phyloP scores from a whole-genome alignment of 2,888 invertebrate species.

The Onchidella celtica region DNA sequence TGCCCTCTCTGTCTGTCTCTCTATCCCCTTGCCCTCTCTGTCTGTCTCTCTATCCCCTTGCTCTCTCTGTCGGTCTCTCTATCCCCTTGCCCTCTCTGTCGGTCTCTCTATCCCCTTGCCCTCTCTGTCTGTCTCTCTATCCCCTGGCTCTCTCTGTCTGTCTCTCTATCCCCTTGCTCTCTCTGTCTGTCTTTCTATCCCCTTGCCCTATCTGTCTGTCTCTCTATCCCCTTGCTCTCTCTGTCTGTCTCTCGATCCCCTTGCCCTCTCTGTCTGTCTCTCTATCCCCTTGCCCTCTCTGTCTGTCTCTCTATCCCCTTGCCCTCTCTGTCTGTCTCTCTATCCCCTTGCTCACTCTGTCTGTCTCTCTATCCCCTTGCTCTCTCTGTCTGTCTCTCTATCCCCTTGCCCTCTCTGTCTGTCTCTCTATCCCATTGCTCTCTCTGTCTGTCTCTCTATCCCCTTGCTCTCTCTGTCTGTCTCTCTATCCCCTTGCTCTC shows the following conservation, averaged over 20 bases:
- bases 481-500: background rate
- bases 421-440: background rate
- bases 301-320: no score
- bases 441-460: background rate
- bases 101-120: background rate
- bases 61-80: background rate
- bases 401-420: background rate
- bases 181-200: background rate
- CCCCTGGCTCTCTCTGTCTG: background rate
- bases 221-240: no score
- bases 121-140: background rate
- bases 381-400: slow-evolving; percentile 9
- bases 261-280: no score
- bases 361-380: background rate
- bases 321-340: no score
- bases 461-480: background rate
- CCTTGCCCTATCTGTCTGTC: no score
- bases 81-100: background rate
- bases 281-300: no score
- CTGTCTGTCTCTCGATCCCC: no score
- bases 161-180: slow-evolving; percentile 20
- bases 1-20: no score
- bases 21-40: slow-evolving; percentile 5
- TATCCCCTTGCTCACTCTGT: no score
- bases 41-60: background rate